Conservation (phyloP, 2,888 invertebrate genomes). For the Cancer borealis region DNA sequence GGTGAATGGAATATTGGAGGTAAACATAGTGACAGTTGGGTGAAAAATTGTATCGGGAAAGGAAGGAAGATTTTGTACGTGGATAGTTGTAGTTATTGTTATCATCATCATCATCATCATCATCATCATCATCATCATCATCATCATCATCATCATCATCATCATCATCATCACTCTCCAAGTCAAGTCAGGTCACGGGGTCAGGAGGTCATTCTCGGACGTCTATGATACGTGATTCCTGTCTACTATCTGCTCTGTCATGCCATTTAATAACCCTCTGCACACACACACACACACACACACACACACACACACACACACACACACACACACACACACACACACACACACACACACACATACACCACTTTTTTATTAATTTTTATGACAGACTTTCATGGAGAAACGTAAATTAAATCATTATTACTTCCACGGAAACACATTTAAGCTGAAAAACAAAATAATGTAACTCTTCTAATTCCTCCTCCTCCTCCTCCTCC, state of each 20-base stretch:
- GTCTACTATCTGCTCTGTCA: too few species aligned
- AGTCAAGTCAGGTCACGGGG: too few species aligned
- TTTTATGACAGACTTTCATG: not conserved
- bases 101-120: not conserved
- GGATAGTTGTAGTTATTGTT: not conserved
- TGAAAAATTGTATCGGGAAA: too few species aligned
- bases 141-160: too few species aligned
- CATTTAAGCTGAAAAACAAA: not conserved
- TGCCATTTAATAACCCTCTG: not conserved
- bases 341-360: not conserved
- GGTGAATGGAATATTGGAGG: too few species aligned
- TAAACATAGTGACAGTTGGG: too few species aligned
- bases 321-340: not conserved
- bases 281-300: not conserved
- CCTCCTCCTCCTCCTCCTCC: not conserved
- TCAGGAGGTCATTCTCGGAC: too few species aligned
- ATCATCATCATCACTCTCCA: too few species aligned
- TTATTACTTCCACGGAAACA: not conserved
- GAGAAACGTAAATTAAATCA: not conserved
- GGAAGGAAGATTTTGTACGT: too few species aligned
- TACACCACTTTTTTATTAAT: not conserved
- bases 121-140: not conserved
- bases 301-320: conserved; percentile 26
- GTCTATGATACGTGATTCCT: too few species aligned
- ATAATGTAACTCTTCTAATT: not conserved